Base-by-base conservation (phyloP, 64 coral and sea anemone genomes). In the Pocillopora damicornis region DNA sequence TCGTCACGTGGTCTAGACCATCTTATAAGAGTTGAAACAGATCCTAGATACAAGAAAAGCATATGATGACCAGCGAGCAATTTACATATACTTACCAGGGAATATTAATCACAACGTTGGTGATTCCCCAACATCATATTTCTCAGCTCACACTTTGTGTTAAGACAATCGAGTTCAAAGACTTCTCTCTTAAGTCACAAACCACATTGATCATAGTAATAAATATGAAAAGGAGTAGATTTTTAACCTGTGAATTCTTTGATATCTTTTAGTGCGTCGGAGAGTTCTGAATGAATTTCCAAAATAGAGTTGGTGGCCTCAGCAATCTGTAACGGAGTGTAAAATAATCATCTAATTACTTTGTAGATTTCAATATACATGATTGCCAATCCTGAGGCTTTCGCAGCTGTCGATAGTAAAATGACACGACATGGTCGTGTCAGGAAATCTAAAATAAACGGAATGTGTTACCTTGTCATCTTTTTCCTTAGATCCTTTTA, bases 401-500 rank as follows among this genome's bases (percentile, higher is more conserved):
- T 51, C 42, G 7, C 42, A 51, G 7, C 7, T 51, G 2, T 51
- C 42, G 42, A 51, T 51, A 51, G 42, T 51, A 51, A 51, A 51
- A 51, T 51, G 30, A 30, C 30, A 30, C 30, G 30, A 30, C 30
- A 30, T 30, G 30, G 30, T 30, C 30, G 42, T 51, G 42, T 51
- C 2, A 51, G 7, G 42, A 56, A 75, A 16, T 37, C 37, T 16
- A 35, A 9, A 30, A 71, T 15, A 74, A 57, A 59, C n/a, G 57
- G n/a, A 51, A 51, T 51, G 7, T 11, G 16, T 63, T 59, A 95
- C 94, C 90, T 92, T 80, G 2, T 68, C 38, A 89, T 92, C 90
- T 82, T 95, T 95, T 7, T 66, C 69, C 81, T 82, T 95, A 1
- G 91, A 86, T 89, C 94, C 94, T 75, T 92, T 95, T 35, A 95